These are phyloP conservation scores for Manis pentadactyla DNA, from an alignment of 2,797 vertebrate genomes.

Conservation along the genomic window DNA sequence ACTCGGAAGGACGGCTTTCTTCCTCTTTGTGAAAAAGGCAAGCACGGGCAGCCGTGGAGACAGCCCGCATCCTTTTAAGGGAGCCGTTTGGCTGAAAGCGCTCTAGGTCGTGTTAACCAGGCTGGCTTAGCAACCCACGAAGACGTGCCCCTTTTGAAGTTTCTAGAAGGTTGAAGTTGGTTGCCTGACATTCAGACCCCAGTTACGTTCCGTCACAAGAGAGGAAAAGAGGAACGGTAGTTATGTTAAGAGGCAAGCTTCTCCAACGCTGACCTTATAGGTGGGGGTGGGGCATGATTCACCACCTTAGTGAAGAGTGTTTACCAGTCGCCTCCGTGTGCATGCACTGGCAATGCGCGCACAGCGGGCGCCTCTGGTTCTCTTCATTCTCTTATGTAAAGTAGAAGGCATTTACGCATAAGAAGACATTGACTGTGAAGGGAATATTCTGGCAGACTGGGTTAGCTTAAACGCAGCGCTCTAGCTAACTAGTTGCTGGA, in stretches of 20 bases:
- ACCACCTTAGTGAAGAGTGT: too few species aligned
- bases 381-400: neutral
- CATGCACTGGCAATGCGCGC: neutral
- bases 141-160: neutral
- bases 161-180: neutral
- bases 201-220: neutral
- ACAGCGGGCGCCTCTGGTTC: too few species aligned
- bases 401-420: neutral
- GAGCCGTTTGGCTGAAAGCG: neutral
- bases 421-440: neutral
- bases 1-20: accelerated
- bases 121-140: neutral
- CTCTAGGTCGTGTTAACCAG: neutral
- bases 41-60: accelerated
- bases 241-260: neutral
- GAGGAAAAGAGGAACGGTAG: neutral
- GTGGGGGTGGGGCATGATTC: too few species aligned
- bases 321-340: neutral
- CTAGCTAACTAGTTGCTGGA: neutral
- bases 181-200: neutral
- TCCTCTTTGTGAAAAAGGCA: neutral
- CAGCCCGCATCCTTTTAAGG: accelerated
- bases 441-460: neutral
- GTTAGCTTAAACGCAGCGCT: neutral
- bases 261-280: neutral